A percentile compares a stretch with the other conserved stretches of the same genome.
Conservation (phyloP, 2,888 invertebrate genomes). For the Calliopum simillimum region DNA sequence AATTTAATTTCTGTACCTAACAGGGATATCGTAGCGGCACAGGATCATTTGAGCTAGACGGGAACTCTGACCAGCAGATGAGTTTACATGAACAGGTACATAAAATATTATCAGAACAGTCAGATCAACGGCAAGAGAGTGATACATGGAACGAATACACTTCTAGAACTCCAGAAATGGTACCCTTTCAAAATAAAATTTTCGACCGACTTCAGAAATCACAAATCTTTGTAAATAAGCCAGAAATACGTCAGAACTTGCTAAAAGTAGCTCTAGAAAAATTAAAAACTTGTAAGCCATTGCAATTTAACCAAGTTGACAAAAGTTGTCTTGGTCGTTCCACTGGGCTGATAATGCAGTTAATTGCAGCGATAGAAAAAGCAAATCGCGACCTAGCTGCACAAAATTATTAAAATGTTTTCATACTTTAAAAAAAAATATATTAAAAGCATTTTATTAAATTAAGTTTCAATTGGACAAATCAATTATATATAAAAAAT, state of each 20-base stretch:
- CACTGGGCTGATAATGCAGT: conserved; percentile 45
- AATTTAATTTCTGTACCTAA: no score
- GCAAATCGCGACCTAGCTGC: not conserved
- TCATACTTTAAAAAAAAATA: not conserved
- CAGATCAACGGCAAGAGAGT: no score
- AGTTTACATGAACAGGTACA: no score
- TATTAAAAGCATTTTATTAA: not conserved
- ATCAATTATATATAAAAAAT: no score
- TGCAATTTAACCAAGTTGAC: conserved; percentile 10
- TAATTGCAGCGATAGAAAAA: conserved; percentile 42
- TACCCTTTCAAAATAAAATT: no score
- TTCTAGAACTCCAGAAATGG: no score
- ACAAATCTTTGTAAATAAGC: not conserved
- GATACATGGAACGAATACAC: no score
- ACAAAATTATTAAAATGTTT: not conserved
- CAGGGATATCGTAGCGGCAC: no score
- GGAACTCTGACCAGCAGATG: no score
- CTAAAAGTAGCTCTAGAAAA: conserved; percentile 3
- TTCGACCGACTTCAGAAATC: conserved; percentile 16
- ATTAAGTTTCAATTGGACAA: no score
- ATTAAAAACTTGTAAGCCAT: not conserved
- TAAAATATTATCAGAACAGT: no score
- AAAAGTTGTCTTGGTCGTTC: conserved; percentile 40
- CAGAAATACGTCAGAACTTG: not conserved
- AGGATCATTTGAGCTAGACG: no score